Base-by-base conservation (phyloP, 2,113 vertebrate genomes). In the Tetrao urogallus region DNA sequence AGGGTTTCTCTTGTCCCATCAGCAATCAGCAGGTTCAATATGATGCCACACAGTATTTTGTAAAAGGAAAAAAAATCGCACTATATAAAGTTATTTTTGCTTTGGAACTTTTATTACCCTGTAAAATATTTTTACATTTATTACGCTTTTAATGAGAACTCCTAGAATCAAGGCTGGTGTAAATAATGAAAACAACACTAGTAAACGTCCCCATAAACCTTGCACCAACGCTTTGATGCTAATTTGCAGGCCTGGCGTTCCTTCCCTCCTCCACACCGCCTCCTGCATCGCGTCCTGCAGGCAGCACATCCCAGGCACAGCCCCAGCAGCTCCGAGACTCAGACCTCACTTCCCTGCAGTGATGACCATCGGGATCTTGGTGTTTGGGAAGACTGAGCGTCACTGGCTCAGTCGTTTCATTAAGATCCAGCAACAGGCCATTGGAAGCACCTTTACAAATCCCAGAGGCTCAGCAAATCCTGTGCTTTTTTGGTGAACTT, bases 111-210 rank as follows among this genome's bases (percentile, higher is more conserved):
- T 98, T 98, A 98, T 97, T 95, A 97, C 95, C 96, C 96, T 96
- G 94, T 98, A 98, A 98, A 98, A 98, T 97, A 98, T 98, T 98
- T 98, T 98, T 98, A 98, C 97, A 98, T 98, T 98, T 98, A 98
- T 98, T 97, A 98, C 95, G 50, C 94, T 66, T 98, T 98, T 98
- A 98, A 98, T 95, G 89, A 98, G 98, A 98, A 98, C 97, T 98
- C 97, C 97, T 98, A 97, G 98, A 97, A 98, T 97, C 97, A 80
- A 97, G 97, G 87, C 97, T 83, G 97, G 97, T 97, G 97, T 98
- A 98, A 98, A 98, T 98, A 98, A 98, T 98, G 98, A 98, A 98
- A 98, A 97, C 97, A 98, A 92, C 97, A 88, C 97, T 85, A 97
- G 97, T 98, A 98, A 98, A 98, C 97, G 96, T 97, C 96, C 97